phyloP scores from a whole-genome alignment of 2,797 vertebrate genomes.

The Chiroxiphia lanceolata region DNA sequence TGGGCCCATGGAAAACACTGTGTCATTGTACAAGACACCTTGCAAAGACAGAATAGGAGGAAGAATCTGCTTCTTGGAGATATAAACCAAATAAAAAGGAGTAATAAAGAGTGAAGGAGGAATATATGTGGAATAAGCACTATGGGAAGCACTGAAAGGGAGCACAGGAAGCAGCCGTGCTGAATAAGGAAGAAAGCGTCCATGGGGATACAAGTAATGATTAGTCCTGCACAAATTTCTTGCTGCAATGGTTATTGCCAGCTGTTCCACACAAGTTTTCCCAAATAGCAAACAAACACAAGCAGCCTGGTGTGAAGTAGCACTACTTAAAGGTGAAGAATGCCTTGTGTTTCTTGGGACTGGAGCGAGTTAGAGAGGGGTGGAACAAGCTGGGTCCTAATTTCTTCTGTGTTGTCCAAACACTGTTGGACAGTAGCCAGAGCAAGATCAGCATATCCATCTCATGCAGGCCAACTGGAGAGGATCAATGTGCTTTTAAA shows the following conservation, averaged over 20 bases:
- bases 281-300: background rate
- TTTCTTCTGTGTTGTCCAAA: background rate
- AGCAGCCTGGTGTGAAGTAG: accelerated
- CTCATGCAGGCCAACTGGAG: background rate
- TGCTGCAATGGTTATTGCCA: background rate
- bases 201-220: background rate
- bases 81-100: background rate
- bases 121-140: background rate
- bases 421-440: background rate
- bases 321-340: background rate
- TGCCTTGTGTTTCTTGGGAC: background rate
- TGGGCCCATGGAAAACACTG: background rate
- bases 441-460: background rate
- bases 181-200: background rate
- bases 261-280: background rate
- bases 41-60: background rate
- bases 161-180: background rate
- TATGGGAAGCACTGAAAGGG: background rate
- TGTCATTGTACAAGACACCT: background rate
- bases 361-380: background rate
- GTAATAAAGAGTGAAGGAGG: background rate
- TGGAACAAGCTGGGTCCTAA: background rate
- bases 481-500: background rate
- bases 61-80: background rate
- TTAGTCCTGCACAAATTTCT: background rate